A percentile compares a stretch with the other conserved stretches of the same genome.
Evolutionary conservation across 2,888 invertebrate genomes (phyloP).

Genomic region (Idaea straminata): DNA sequence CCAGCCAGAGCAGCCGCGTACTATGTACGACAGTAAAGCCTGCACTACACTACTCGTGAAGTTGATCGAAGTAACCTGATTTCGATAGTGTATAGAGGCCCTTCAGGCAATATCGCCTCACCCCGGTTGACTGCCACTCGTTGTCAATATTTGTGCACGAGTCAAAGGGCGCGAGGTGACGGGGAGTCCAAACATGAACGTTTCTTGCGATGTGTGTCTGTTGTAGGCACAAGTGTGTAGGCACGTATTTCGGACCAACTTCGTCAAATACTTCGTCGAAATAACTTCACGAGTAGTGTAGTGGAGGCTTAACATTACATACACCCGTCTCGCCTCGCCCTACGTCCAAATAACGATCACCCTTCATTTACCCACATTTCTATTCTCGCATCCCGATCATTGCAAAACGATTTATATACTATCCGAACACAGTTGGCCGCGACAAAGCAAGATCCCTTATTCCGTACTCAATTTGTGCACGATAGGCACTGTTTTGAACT

Average conservation of each 20-base stretch:
- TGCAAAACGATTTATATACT: neutral
- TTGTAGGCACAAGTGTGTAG: too few species aligned
- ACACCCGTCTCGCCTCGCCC: slow-evolving; percentile 1
- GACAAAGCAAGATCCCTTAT: neutral
- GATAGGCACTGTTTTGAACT: neutral
- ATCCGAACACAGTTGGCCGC: neutral
- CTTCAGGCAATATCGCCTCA: slow-evolving; percentile 37
- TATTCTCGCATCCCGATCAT: slow-evolving; percentile 1
- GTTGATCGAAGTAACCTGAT: too few species aligned
- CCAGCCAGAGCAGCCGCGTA: slow-evolving; percentile 80
- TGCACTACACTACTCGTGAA: slow-evolving; percentile 23
- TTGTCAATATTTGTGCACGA: too few species aligned
- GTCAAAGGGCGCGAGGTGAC: too few species aligned
- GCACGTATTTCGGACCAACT: too few species aligned
- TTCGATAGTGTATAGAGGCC: too few species aligned
- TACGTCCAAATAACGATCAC: slow-evolving; percentile 10
- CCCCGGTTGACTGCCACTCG: too few species aligned
- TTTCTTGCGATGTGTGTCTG: too few species aligned
- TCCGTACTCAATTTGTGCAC: neutral
- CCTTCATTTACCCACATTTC: slow-evolving; percentile 4
- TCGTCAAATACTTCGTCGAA: too few species aligned
- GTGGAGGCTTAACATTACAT: neutral
- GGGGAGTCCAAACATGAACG: slow-evolving; percentile 54
- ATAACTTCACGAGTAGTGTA: too few species aligned
- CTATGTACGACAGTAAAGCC: slow-evolving; percentile 77